Evolutionary conservation across 1,140 invertebrate genomes (phyloP).

Genomic region (Drosophila miranda): DNA sequence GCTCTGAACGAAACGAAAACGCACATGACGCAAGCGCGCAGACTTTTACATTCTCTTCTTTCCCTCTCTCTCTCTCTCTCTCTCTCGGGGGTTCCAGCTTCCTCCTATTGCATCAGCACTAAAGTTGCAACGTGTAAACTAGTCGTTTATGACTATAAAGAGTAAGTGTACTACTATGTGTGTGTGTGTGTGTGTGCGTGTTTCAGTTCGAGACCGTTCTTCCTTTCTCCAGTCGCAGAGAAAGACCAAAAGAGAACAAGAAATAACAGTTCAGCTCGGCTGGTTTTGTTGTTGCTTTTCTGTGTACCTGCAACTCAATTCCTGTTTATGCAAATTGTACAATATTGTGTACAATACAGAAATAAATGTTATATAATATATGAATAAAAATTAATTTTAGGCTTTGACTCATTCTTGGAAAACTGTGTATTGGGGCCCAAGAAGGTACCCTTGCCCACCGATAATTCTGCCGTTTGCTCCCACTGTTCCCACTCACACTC

Average conservation of each 20-base stretch:
- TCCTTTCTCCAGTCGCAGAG: slow-evolving; percentile 29
- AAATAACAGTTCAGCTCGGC: slow-evolving; percentile 16
- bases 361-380: slow-evolving; percentile 21
- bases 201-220: slow-evolving; percentile 27
- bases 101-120: slow-evolving; percentile 69
- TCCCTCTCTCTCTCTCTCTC: slow-evolving; percentile 6
- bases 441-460: slow-evolving; percentile 20
- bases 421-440: slow-evolving; percentile 14
- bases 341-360: slow-evolving; percentile 19
- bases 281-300: not conserved
- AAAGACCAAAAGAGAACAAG: slow-evolving; percentile 2
- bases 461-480: slow-evolving; percentile 41
- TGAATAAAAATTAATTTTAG: slow-evolving; percentile 19
- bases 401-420: slow-evolving; percentile 29
- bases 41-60: slow-evolving; percentile 67
- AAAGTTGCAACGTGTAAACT: slow-evolving; percentile 48
- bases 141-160: slow-evolving; percentile 57
- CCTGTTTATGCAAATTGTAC: slow-evolving; percentile 36
- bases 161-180: not conserved
- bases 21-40: slow-evolving; percentile 73
- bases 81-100: slow-evolving; percentile 14
- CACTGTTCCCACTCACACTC: slow-evolving; percentile 27
- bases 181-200: not conserved
- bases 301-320: slow-evolving; percentile 32
- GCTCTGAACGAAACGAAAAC: slow-evolving; percentile 38